Conservation (phyloP, 2,888 invertebrate genomes). For the Stomorhina lunata region DNA sequence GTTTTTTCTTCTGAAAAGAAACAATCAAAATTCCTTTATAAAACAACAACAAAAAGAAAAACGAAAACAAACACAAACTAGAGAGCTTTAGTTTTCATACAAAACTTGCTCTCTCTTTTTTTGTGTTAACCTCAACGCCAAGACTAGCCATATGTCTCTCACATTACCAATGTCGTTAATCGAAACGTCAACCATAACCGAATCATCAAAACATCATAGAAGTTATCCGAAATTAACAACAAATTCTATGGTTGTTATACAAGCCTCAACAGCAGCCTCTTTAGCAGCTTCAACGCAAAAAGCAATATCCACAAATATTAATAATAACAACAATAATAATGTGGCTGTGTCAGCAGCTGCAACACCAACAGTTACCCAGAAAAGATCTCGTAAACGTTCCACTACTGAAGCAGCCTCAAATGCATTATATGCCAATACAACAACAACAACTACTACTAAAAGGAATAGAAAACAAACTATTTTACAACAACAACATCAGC, state of each 20-base stretch:
- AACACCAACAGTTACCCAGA: slow-evolving; percentile 64
- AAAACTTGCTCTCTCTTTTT: slow-evolving; percentile 26
- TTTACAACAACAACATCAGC: slow-evolving; percentile 68
- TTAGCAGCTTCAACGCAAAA: slow-evolving; percentile 32
- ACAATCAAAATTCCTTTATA: too few relatives aligned
- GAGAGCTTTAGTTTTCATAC: background rate
- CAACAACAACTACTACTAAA: slow-evolving; percentile 56
- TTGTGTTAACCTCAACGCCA: too few relatives aligned
- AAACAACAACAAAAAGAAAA: too few relatives aligned
- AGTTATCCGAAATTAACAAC: slow-evolving; percentile 62
- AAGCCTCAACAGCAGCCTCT: slow-evolving; percentile 71
- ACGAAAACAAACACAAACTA: background rate
- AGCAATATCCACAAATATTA: background rate
- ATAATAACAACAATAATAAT: slow-evolving; percentile 25
- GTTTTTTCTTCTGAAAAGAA: too few relatives aligned
- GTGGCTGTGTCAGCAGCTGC: slow-evolving; percentile 13
- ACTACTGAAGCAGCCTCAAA: too few relatives aligned
- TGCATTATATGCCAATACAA: too few relatives aligned
- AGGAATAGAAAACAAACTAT: slow-evolving; percentile 59
- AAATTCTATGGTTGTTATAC: slow-evolving; percentile 69
- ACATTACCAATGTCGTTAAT: slow-evolving; percentile 66
- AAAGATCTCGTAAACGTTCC: slow-evolving; percentile 67
- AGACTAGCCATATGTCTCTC: slow-evolving; percentile 51
- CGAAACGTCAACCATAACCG: slow-evolving; percentile 63
- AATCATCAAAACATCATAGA: slow-evolving; percentile 59